Evolutionary conservation across 2,113 vertebrate genomes (phyloP).

Genomic region (Choloepus hoffmanni): DNA sequence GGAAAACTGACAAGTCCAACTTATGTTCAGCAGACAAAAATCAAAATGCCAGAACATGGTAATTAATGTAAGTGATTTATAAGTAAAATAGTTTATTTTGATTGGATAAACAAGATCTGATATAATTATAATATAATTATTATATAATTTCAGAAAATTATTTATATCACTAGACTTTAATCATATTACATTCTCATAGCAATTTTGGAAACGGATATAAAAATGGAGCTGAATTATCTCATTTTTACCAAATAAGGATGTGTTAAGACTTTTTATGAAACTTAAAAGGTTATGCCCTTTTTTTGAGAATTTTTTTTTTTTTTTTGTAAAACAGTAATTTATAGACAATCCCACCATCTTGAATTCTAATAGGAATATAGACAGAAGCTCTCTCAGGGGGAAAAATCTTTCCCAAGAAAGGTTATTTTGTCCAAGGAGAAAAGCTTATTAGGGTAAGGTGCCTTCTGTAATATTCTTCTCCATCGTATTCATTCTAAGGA

Average conservation of each 20-base stretch:
- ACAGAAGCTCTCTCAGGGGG: not conserved
- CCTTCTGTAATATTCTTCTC: not conserved
- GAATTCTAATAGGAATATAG: not conserved
- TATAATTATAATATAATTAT: slow-evolving; percentile 65
- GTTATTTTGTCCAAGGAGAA: not conserved
- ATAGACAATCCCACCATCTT: not conserved
- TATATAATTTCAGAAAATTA: slow-evolving; percentile 74
- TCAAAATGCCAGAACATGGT: slow-evolving; percentile 63
- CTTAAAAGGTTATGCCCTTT: slow-evolving; percentile 40
- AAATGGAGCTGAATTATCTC: slow-evolving; percentile 61
- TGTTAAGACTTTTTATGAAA: slow-evolving; percentile 48
- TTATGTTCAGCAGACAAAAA: slow-evolving; percentile 68
- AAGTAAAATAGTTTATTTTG: slow-evolving; percentile 78
- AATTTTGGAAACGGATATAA: slow-evolving; percentile 54
- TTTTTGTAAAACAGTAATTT: slow-evolving; percentile 37
- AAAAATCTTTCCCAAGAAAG: slow-evolving; percentile 34
- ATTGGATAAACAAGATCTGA: slow-evolving; percentile 74
- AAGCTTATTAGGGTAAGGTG: not conserved
- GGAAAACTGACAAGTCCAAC: slow-evolving; percentile 31
- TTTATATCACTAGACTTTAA: slow-evolving; percentile 70
- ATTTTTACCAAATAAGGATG: slow-evolving; percentile 41
- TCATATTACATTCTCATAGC: slow-evolving; percentile 43
- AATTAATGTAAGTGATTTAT: slow-evolving; percentile 73
- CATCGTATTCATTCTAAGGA: not conserved
- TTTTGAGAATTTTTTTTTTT: not conserved